Conservation (phyloP, 1,140 invertebrate genomes). For the Procambarus virginalis region DNA sequence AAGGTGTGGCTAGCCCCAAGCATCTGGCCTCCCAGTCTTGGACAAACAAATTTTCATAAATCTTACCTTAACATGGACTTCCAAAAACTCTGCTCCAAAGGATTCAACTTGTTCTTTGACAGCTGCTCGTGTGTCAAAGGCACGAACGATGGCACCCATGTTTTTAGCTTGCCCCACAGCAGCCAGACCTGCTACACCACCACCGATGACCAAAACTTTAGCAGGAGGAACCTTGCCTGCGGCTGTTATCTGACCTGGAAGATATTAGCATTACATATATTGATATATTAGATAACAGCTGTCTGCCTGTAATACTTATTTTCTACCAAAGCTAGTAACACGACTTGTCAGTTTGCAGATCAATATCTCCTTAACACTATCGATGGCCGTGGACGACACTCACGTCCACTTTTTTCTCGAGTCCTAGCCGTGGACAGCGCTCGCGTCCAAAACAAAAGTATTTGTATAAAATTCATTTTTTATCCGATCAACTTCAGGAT, state of each 20-base stretch:
- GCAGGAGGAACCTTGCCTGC: constrained; percentile 84
- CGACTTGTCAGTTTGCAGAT: no score
- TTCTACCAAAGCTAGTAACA: neutral
- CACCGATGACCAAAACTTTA: constrained; percentile 90
- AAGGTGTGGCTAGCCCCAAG: neutral
- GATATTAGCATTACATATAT: neutral
- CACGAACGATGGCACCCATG: constrained; percentile 91
- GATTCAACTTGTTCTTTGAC: constrained; percentile 94
- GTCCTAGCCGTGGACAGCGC: no score
- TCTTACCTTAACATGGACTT: constrained; percentile 82
- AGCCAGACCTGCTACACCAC: constrained; percentile 90
- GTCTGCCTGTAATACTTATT: no score
- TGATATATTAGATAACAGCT: neutral
- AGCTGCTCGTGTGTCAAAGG: constrained; percentile 89
- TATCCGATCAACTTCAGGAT: no score
- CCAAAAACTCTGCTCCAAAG: constrained; percentile 89
- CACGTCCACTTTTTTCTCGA: no score
- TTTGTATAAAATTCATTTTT: no score
- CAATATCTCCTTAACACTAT: no score
- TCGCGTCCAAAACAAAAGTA: no score
- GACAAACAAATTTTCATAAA: neutral
- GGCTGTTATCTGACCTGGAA: constrained; percentile 84
- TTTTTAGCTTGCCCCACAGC: constrained; percentile 89
- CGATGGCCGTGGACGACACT: no score
- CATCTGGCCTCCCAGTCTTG: neutral